These are phyloP conservation scores for Agrochola litura DNA, from an alignment of 2,888 invertebrate genomes.

Conservation along the genomic window DNA sequence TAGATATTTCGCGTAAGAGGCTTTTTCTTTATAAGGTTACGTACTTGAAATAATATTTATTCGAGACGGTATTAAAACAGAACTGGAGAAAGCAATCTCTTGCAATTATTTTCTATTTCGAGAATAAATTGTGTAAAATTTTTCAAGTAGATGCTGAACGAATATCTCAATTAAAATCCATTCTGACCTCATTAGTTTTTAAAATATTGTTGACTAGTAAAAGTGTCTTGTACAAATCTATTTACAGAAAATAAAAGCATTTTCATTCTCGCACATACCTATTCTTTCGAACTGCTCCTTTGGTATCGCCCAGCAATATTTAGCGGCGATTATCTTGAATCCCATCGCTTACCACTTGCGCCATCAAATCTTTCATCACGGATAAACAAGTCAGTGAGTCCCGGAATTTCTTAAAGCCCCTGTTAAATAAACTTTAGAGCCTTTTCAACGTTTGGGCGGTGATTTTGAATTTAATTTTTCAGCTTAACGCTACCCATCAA, in stretches of 20 bases:
- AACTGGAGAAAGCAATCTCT: neutral
- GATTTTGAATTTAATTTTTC: constrained; percentile 77
- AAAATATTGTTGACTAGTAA: no score
- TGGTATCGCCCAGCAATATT: constrained; percentile 3
- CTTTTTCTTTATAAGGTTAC: constrained; percentile 12
- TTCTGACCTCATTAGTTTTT: no score
- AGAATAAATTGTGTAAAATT: neutral
- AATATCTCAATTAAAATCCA: neutral
- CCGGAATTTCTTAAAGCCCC: constrained; percentile 72
- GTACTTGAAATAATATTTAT: constrained; percentile 26
- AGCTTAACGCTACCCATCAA: constrained; percentile 64
- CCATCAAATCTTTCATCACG: constrained; percentile 72
- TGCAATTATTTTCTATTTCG: neutral
- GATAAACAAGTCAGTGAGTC: constrained; percentile 75
- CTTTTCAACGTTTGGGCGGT: constrained; percentile 70
- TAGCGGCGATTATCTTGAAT: constrained; percentile 33
- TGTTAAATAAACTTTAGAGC: constrained; percentile 79
- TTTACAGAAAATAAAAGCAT: no score
- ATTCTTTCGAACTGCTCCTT: neutral
- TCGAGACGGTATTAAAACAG: constrained; percentile 6
- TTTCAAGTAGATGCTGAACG: neutral
- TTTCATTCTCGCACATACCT: neutral
- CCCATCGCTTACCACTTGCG: constrained; percentile 65
- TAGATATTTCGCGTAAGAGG: constrained; percentile 14
- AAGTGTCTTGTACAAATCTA: no score